Evolutionary conservation across 2,113 vertebrate genomes (phyloP), one percentile per base, ranked within the genome.

Genomic region (Hypanus sabinus): DNA sequence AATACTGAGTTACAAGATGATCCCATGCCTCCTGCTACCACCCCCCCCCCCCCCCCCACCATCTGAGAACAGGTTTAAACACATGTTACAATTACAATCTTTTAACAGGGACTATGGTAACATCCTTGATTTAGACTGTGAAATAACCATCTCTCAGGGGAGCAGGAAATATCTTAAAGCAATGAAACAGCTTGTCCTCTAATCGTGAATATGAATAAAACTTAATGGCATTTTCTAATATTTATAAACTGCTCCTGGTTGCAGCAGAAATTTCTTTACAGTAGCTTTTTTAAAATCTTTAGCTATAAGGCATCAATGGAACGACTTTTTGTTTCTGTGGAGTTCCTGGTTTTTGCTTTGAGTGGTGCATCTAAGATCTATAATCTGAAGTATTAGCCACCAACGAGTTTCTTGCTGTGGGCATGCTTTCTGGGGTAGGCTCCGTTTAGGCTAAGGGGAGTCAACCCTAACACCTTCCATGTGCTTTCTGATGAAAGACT

Each of bases 111-210:
- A 70, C 16, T 22, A 30, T 68, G 36, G 88, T 68, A 30, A 22
- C 33, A 92, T 70, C 65, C 70, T 65, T 65, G 62, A 62, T 92
- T 92, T 92, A 38, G 88, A 71, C 7, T 71, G 18, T 62, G 70
- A 92, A 92, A 38, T 92, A 70, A 92, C 60, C 30, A 57, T 88
- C 55, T 92, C 88, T 92, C 88, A 70, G 88, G 57, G 20, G 88
- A 36, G 70, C 18, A 92, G 57, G 88, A 71, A 70, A 92, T 36
- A 92, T 92, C 22, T 36, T 22, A 71, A 70, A 70, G 88, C 33
- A 92, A n/a, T 92, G 88, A 38, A 62, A 18, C 33, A 70, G 88
- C 62, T 70, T 0, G 18, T 55, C 16, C n/a, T 62, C 33, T 36
- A 92, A 38, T 36, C 20, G 65, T 71, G 88, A 92, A 92, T 71